Evolutionary conservation across 2,888 invertebrate genomes (phyloP).

Genomic region (Latrodectus elegans): DNA sequence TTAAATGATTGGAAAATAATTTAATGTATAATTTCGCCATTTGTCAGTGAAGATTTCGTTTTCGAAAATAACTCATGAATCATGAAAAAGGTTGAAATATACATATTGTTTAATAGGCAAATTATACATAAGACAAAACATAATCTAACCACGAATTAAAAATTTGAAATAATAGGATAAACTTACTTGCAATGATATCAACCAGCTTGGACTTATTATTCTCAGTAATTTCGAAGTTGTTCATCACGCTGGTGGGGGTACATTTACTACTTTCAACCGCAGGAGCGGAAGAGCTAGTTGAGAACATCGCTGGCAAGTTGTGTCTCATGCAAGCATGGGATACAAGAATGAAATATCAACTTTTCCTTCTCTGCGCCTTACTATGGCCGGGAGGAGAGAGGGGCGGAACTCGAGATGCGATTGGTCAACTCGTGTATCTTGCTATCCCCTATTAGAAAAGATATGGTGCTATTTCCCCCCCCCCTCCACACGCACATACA

Average conservation of each 20-base stretch:
- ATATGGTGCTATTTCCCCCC: background rate
- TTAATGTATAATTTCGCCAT: too few species aligned
- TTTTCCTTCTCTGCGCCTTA: background rate
- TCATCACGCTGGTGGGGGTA: background rate
- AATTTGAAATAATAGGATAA: too few species aligned
- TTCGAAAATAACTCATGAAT: too few species aligned
- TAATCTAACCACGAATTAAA: too few species aligned
- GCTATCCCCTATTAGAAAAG: background rate
- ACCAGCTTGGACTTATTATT: background rate
- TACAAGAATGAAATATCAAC: background rate
- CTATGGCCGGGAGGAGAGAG: conserved; percentile 7
- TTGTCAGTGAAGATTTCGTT: too few species aligned
- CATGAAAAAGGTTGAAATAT: too few species aligned
- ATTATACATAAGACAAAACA: too few species aligned
- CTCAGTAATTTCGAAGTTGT: background rate
- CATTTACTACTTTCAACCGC: background rate
- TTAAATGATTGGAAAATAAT: too few species aligned
- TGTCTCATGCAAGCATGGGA: background rate
- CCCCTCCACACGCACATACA: too few species aligned
- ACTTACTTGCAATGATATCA: too few species aligned
- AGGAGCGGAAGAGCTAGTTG: conserved; percentile 1
- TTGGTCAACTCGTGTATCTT: conserved; percentile 23
- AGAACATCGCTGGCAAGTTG: background rate
- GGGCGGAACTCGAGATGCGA: conserved; percentile 30
- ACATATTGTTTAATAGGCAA: too few species aligned